phyloP scores from a whole-genome alignment of 2,797 vertebrate genomes.

The Gallinago stenura region DNA sequence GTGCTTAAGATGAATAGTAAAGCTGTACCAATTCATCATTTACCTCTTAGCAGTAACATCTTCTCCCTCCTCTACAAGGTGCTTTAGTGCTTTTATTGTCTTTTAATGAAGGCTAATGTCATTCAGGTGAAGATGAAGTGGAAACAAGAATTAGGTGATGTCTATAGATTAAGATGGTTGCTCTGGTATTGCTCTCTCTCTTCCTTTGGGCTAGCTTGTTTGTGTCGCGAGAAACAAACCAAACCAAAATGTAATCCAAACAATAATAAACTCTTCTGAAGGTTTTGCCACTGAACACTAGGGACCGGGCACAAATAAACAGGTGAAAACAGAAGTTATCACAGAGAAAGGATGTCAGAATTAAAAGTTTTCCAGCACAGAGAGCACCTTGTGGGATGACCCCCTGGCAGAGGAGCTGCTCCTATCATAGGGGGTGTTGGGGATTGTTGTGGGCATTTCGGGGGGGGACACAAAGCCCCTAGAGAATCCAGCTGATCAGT shows the following conservation, averaged over 20 bases:
- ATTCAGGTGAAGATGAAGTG: not conserved
- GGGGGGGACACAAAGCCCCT: not conserved
- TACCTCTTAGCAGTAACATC: not conserved
- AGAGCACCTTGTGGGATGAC: not conserved
- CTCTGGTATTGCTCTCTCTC: not conserved
- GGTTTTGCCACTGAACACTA: not conserved
- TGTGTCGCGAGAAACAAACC: not conserved
- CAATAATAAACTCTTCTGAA: not conserved
- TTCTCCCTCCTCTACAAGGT: not conserved
- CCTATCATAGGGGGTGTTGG: rapidly evolving
- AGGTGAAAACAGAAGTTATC: not conserved
- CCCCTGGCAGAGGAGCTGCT: rapidly evolving
- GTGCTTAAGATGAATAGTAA: rapidly evolving
- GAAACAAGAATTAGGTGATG: not conserved
- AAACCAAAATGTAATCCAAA: not conserved
- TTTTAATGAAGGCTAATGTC: not conserved
- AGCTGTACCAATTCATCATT: not conserved
- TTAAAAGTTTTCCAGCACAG: not conserved
- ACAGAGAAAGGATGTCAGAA: not conserved
- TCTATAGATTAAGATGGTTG: not conserved
- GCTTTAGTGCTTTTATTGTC: not conserved
- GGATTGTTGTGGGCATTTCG: not conserved
- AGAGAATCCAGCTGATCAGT: not conserved
- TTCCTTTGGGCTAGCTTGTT: not conserved
- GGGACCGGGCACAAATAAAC: not conserved